Evolutionary conservation across 2,797 vertebrate genomes (phyloP).

Genomic region (Pipistrellus nathusii): DNA sequence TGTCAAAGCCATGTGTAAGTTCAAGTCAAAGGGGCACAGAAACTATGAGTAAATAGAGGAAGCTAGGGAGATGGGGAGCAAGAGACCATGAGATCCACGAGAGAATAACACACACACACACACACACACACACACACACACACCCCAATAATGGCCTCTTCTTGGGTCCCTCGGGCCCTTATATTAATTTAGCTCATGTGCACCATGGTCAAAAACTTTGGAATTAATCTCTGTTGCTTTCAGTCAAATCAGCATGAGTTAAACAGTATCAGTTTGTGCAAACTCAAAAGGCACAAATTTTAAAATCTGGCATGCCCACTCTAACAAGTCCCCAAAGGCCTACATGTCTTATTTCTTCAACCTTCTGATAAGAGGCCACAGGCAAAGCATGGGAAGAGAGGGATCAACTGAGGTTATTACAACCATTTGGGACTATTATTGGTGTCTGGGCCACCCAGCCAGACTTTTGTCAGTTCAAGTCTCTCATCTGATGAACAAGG

Average conservation of each 20-base stretch:
- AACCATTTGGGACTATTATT: background rate
- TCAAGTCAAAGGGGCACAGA: background rate
- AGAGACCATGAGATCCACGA: background rate
- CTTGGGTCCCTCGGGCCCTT: background rate
- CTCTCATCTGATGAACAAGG: background rate
- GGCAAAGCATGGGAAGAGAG: background rate
- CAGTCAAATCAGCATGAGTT: background rate
- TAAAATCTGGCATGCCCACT: background rate
- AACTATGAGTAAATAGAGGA: background rate
- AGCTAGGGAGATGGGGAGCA: background rate
- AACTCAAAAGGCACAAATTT: background rate
- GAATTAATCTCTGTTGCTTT: background rate
- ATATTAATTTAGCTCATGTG: background rate
- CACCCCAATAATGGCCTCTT: background rate
- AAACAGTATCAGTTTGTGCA: background rate
- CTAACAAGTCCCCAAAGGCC: background rate
- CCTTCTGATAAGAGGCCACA: background rate
- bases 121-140: no score
- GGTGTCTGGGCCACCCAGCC: background rate
- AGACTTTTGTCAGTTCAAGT: background rate
- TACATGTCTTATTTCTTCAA: background rate
- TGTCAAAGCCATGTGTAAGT: background rate
- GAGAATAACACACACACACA: background rate
- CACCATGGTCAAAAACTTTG: background rate
- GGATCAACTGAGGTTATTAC: background rate